A percentile compares a stretch with the other conserved stretches of the same genome.
phyloP scores from a whole-genome alignment of 2,888 invertebrate genomes.

The Ormyrus nitidulus region DNA sequence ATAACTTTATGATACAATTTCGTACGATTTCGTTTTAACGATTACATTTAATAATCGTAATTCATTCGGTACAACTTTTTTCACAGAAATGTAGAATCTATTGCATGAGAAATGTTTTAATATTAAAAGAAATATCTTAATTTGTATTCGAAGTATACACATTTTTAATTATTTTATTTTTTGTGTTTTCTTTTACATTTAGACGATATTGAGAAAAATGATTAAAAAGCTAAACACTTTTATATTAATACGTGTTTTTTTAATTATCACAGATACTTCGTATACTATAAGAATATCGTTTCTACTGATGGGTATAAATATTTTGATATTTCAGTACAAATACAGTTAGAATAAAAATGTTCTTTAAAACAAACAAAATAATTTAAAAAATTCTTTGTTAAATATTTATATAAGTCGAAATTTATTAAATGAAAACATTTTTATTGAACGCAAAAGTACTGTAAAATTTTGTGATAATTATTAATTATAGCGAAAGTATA shows the following conservation, averaged over 20 bases:
- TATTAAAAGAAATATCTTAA: background rate
- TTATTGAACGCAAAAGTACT: too few species aligned
- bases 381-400: too few species aligned
- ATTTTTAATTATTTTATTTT: constrained; percentile 10
- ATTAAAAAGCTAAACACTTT: constrained; percentile 30
- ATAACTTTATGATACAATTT: constrained; percentile 45
- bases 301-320: constrained; percentile 34
- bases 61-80: background rate
- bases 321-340: constrained; percentile 29
- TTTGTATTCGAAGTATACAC: background rate
- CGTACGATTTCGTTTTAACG: constrained; percentile 22
- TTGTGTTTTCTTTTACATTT: background rate
- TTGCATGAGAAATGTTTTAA: constrained; percentile 15
- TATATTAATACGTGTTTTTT: constrained; percentile 14
- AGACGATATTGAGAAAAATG: constrained; percentile 19
- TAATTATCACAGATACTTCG: constrained; percentile 56
- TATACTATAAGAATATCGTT: constrained; percentile 56
- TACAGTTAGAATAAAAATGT: background rate
- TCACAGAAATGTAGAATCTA: constrained; percentile 33
- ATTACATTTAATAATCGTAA: background rate
- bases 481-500: too few species aligned
- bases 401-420: too few species aligned
- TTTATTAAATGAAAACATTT: too few species aligned
- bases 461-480: too few species aligned
- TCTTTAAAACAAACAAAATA: background rate